Evolutionary conservation across 2,113 vertebrate species (phyloP), one percentile per base, ranked within the genome.

Genomic region (Turdus rufiventris): DNA sequence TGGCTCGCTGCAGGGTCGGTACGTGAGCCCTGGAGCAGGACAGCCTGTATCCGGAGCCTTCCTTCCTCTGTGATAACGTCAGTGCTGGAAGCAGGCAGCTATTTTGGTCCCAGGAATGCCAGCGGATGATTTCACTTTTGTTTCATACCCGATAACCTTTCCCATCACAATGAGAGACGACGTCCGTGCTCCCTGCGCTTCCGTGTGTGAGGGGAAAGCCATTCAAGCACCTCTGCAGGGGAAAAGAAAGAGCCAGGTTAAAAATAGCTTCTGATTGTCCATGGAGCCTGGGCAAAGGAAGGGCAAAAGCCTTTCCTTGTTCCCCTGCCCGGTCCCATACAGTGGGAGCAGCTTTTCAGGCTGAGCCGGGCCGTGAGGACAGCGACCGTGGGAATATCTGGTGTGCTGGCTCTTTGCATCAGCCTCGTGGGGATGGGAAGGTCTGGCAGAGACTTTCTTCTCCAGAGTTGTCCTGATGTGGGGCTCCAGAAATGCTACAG

Each of bases 101-200:
- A 91, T 97, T 96, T 92, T 16, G 65, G 94, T 88, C 84, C 43
- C 94, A 65, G 96, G 93, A 96, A 96, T 97, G 92, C 95, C 94
- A 90, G 93, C 0, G 24, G 82, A 93, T 97, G 95, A 96, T 97
- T 97, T 97, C 96, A 96, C 94, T 97, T 97, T 96, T 97, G 95
- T 96, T 97, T 96, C 51, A 13, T 87, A 26, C 63, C 51, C 8
- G 71, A 92, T 96, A 96, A 95, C 97, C 96, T 97, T 97, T 97
- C 80, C 83, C 91, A 95, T 96, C 95, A 97, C 97, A 97, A 97
- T 97, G 93, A 88, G 90, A 72, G 75, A 92, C 28, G 66, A 38
- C 9, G 8, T 75, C 78, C 3, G 4, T 5, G 42, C 66, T 61
- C 81, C 66, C 54, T 23, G 63, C 0, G 11, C 82, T 96, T 96